These are phyloP conservation scores for Erythrolamprus reginae DNA, from an alignment of 2,113 vertebrate genomes.

Conservation along the genomic window DNA sequence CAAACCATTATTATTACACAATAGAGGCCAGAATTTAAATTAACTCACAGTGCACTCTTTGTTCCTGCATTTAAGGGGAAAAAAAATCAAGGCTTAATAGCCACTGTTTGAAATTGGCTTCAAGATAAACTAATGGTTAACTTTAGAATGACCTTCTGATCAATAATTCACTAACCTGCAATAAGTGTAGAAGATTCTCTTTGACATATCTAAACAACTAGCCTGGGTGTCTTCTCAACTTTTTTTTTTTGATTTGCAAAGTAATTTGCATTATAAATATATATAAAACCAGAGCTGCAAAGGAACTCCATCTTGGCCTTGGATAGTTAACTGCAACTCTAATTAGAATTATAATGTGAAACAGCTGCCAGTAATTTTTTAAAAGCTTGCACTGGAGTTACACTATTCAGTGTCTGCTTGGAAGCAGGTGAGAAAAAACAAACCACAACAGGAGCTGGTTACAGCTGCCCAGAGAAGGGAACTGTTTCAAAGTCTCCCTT, in stretches of 20 bases:
- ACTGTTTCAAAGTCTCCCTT: not conserved
- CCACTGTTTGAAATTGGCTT: not conserved
- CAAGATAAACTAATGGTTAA: not conserved
- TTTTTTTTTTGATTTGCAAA: not conserved
- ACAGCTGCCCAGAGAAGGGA: not conserved
- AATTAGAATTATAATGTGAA: not conserved
- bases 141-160: not conserved
- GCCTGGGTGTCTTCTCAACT: not conserved
- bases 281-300: not conserved
- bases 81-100: not conserved
- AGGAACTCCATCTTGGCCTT: not conserved
- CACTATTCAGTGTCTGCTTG: not conserved
- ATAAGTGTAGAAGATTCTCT: not conserved
- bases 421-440: too few species aligned
- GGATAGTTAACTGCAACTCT: not conserved
- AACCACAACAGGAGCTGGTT: too few species aligned
- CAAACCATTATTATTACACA: not conserved
- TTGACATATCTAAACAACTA: too few species aligned
- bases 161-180: not conserved
- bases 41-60: not conserved
- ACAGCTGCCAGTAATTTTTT: too few species aligned
- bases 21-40: not conserved
- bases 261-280: not conserved
- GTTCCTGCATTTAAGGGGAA: not conserved
- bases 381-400: not conserved